phyloP scores from a whole-genome alignment of 2,797 vertebrate species.

The Myotis findleyi region DNA sequence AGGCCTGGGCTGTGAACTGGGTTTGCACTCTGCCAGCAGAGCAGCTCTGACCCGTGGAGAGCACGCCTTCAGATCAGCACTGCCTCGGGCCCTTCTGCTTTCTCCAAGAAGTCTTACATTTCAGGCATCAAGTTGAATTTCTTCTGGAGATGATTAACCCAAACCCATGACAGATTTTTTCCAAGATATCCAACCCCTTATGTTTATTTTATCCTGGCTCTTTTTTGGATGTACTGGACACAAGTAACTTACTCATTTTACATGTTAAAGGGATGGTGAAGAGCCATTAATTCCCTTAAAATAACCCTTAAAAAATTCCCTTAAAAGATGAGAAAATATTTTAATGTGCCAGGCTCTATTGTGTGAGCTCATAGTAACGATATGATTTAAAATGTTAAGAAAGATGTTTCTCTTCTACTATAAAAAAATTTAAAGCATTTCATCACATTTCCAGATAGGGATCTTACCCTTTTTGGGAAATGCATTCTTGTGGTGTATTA shows the following conservation, averaged over 20 bases:
- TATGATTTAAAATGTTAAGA: slow-evolving; percentile 87
- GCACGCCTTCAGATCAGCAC: slow-evolving; percentile 93
- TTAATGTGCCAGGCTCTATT: slow-evolving; percentile 87
- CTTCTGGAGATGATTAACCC: slow-evolving; percentile 99
- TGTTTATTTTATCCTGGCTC: slow-evolving; percentile 99
- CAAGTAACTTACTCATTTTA: slow-evolving; percentile 99
- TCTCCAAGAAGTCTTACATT: slow-evolving; percentile 98
- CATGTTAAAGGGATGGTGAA: slow-evolving; percentile 93
- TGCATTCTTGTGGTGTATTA: slow-evolving; percentile 80
- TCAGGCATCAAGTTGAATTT: slow-evolving; percentile 98
- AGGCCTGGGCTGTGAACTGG: slow-evolving; percentile 89
- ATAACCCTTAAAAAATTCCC: slow-evolving; percentile 84
- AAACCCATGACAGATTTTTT: slow-evolving; percentile 99
- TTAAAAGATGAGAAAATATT: slow-evolving; percentile 92
- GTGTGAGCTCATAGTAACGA: slow-evolving; percentile 87
- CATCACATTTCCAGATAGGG: slow-evolving; percentile 83
- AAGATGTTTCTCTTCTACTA: slow-evolving; percentile 79
- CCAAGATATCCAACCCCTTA: slow-evolving; percentile 99
- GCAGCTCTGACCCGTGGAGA: slow-evolving; percentile 95
- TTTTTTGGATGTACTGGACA: slow-evolving; percentile 99
- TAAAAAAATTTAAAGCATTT: slow-evolving; percentile 81
- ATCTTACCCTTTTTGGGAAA: slow-evolving; percentile 81
- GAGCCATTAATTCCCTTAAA: slow-evolving; percentile 92
- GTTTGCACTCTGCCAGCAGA: slow-evolving; percentile 91
- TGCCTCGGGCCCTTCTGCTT: slow-evolving; percentile 94